Conservation (phyloP, 2,888 invertebrate genomes). For the Cryptocheilus praepositus region DNA sequence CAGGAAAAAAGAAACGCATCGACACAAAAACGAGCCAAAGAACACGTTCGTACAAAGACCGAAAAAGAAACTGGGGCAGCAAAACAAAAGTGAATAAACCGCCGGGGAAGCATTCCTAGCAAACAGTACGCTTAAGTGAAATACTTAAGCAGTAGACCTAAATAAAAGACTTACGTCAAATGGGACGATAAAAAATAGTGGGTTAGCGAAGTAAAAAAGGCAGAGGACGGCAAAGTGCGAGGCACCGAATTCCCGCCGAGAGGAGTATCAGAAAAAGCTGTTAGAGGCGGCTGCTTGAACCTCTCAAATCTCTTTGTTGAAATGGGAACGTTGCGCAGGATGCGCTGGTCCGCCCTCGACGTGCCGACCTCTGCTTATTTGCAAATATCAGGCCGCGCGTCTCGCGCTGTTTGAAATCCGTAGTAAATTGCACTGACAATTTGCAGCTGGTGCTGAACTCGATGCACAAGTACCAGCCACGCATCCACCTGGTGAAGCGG, state of each 20-base stretch:
- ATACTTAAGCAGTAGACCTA: too few species aligned
- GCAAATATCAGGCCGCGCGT: constrained; percentile 1
- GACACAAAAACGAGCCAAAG: too few species aligned
- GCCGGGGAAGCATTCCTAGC: too few species aligned
- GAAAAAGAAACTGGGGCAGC: too few species aligned
- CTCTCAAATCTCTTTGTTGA: not conserved
- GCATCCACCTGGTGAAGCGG: constrained; percentile 85
- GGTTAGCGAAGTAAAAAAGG: not conserved
- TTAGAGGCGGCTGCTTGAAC: constrained; percentile 1
- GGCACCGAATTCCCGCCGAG: not conserved
- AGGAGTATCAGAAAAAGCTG: not conserved
- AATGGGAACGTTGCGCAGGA: constrained; percentile 23
- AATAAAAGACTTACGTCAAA: too few species aligned
- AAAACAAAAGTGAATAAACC: too few species aligned
- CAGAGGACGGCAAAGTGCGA: not conserved
- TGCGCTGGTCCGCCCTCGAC: not conserved
- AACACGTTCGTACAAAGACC: too few species aligned
- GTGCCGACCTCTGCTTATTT: constrained; percentile 10
- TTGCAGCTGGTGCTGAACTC: constrained; percentile 88
- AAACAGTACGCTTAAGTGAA: too few species aligned
- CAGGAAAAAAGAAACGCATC: too few species aligned
- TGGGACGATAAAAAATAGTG: not conserved
- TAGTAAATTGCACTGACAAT: constrained; percentile 26
- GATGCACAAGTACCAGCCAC: constrained; percentile 90
- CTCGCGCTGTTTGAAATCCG: constrained; percentile 7